Conservation (phyloP, 2,113 vertebrate species). For the Sinocyclocheilus maitianheensis region DNA sequence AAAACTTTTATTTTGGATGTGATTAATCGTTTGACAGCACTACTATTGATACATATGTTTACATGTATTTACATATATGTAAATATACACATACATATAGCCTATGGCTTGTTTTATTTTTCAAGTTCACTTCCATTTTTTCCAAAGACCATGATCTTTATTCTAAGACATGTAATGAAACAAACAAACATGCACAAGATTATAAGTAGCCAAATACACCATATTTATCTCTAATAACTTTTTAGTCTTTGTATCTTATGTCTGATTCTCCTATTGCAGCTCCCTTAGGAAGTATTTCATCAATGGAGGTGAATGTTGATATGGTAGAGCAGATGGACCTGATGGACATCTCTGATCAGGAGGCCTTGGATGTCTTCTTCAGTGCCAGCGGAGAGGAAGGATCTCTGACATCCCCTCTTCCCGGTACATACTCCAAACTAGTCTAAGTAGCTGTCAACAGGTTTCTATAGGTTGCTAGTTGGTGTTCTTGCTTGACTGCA, state of each 20-base stretch:
- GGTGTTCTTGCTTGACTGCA: not conserved
- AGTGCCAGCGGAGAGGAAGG: conserved; percentile 82
- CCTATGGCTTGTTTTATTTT: too few species aligned
- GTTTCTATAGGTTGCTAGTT: not conserved
- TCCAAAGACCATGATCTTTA: too few species aligned
- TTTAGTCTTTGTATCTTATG: not conserved
- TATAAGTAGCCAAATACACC: not conserved
- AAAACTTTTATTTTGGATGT: too few species aligned
- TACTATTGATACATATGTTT: too few species aligned
- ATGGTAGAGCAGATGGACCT: conserved; percentile 92
- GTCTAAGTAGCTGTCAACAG: not conserved
- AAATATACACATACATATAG: too few species aligned
- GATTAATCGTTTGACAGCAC: too few species aligned
- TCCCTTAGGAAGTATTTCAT: conserved; percentile 92
- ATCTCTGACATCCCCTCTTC: conserved; percentile 66
- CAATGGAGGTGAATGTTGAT: conserved; percentile 98
- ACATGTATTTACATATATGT: too few species aligned
- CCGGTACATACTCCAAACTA: conserved; percentile 71
- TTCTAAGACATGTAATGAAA: not conserved
- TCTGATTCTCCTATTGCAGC: conserved; percentile 55
- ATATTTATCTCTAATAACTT: not conserved
- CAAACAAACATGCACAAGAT: not conserved
- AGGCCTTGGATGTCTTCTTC: conserved; percentile 90
- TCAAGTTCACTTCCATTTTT: too few species aligned
- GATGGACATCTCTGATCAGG: conserved; percentile 89